Percentiles rank a stretch among this genome's conserved stretches.
Evolutionary conservation across 2,888 invertebrate genomes (phyloP).

Genomic region (Julus scandinavius): DNA sequence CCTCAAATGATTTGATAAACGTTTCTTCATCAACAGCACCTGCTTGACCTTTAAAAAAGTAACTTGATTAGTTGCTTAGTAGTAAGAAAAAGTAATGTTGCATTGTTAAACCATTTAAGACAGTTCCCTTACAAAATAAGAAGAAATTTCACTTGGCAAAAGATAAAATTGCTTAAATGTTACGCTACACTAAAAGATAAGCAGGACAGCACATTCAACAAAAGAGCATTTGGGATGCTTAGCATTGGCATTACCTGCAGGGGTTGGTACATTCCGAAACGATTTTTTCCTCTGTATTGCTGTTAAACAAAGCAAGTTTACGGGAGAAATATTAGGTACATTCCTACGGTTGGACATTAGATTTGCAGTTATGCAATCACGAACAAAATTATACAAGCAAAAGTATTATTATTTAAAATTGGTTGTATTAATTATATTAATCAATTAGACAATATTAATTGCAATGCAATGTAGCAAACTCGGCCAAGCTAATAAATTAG

Average conservation of each 20-base stretch:
- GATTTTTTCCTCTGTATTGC: constrained; percentile 53
- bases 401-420: background rate
- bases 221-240: background rate
- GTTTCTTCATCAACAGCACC: constrained; percentile 90
- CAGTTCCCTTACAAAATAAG: background rate
- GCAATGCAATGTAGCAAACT: background rate
- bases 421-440: background rate
- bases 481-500: background rate
- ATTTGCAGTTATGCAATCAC: background rate
- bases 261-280: constrained; percentile 46
- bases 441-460: background rate
- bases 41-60: constrained; percentile 67
- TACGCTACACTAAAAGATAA: background rate
- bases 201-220: constrained; percentile 5
- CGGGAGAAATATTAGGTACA: constrained; percentile 7
- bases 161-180: background rate
- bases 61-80: background rate
- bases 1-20: constrained; percentile 86
- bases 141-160: background rate
- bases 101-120: background rate
- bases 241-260: constrained; percentile 50
- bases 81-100: too few species aligned
- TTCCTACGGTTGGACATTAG: background rate
- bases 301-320: constrained; percentile 47
- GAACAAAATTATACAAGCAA: background rate